A percentile compares a stretch with the other conserved stretches of the same genome.
Evolutionary conservation across 1,140 invertebrate species (phyloP).

Genomic region (Drosophila kanapiae): DNA sequence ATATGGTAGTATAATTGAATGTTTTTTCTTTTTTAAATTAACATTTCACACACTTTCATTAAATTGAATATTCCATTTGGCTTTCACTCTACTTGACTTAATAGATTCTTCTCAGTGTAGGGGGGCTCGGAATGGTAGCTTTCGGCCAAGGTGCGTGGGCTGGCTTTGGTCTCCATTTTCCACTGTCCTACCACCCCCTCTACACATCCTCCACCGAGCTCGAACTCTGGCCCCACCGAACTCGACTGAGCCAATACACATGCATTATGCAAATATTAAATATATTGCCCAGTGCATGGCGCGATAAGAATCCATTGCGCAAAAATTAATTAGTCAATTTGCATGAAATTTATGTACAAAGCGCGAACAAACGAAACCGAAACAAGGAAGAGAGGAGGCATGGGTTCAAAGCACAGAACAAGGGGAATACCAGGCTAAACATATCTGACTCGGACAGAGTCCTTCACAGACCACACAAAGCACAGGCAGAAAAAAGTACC

Average conservation of each 20-base stretch:
- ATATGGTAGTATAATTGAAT: too few species aligned
- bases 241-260: conserved; percentile 29
- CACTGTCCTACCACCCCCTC: neutral
- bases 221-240: conserved; percentile 2
- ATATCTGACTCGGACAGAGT: conserved; percentile 18
- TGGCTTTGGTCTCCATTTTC: neutral
- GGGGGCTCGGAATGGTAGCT: neutral
- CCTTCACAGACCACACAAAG: neutral
- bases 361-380: conserved; percentile 80
- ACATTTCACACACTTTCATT: too few species aligned
- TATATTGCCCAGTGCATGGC: conserved; percentile 66
- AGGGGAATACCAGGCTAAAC: conserved; percentile 5
- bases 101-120: neutral
- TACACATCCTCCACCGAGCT: neutral
- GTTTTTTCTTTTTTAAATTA: too few species aligned
- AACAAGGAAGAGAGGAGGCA: neutral
- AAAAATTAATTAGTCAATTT: conserved; percentile 83
- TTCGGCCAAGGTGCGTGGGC: conserved; percentile 33
- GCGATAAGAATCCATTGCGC: conserved; percentile 81
- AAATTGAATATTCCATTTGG: neutral
- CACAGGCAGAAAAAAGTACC: neutral
- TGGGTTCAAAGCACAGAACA: neutral
- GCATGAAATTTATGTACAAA: conserved; percentile 84
- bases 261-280: conserved; percentile 69
- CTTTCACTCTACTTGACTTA: neutral